These are phyloP conservation scores for Turritopsis rubra DNA, from an alignment of 30 jellyfish, hydroid and myxozoan species.

Conservation along the genomic window DNA sequence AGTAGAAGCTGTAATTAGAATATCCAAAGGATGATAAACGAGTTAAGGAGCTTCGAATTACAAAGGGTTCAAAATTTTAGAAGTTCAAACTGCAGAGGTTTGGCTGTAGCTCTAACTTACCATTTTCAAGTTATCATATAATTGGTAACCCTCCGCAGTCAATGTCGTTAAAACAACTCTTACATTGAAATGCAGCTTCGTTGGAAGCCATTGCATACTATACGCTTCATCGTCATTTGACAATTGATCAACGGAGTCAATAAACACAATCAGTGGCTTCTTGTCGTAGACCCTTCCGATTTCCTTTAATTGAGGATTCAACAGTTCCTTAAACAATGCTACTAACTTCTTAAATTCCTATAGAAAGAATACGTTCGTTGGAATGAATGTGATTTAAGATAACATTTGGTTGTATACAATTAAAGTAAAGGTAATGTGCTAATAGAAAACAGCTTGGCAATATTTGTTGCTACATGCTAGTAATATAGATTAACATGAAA, in stretches of 20 bases:
- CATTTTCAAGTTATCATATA: no score
- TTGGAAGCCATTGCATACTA: constrained; percentile 12
- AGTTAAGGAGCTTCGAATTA: no score
- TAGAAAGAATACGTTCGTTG: no score
- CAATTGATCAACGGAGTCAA: constrained; percentile 16
- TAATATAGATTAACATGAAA: no score
- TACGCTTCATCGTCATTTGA: neutral
- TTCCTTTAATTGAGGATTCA: neutral
- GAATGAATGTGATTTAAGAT: no score
- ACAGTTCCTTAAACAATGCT: neutral
- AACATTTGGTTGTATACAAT: neutral
- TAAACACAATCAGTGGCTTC: neutral
- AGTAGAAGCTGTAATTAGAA: no score
- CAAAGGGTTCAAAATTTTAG: no score
- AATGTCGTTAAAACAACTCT: neutral
- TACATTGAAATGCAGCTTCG: neutral
- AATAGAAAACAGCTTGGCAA: no score
- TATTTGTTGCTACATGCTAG: no score
- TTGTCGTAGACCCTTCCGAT: neutral
- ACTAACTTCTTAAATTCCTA: neutral
- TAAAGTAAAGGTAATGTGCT: neutral
- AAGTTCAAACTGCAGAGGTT: no score
- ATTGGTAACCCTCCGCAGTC: neutral
- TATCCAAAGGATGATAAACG: neutral
- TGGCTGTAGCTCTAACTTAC: no score